These are phyloP conservation scores for Elephantulus edwardii DNA, from an alignment of 2,113 vertebrate species.

Conservation along the genomic window DNA sequence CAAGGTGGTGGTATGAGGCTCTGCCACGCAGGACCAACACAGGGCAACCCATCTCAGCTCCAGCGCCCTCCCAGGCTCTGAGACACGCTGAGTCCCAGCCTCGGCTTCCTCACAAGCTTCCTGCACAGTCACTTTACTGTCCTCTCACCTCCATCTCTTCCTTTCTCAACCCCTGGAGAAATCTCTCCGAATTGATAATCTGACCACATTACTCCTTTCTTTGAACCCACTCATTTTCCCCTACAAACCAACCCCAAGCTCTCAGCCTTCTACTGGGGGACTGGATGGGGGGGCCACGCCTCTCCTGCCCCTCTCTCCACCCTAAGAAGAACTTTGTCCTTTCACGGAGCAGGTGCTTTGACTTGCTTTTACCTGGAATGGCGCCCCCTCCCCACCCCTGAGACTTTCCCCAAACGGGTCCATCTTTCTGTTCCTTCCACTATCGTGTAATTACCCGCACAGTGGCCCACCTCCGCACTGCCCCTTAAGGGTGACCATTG, in stretches of 20 bases:
- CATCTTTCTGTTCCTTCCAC: not conserved
- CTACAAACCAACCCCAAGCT: not conserved
- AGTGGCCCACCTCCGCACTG: rapidly evolving
- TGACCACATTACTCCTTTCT: not conserved
- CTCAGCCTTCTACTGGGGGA: not conserved
- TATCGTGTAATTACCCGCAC: no score
- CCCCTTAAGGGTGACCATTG: not conserved
- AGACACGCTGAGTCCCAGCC: not conserved
- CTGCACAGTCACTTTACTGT: not conserved
- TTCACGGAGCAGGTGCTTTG: not conserved
- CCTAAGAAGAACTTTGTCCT: not conserved
- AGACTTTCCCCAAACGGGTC: not conserved
- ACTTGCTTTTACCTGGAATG: not conserved
- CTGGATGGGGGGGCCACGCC: no score
- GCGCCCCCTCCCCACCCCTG: not conserved
- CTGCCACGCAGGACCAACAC: no score
- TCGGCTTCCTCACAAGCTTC: not conserved
- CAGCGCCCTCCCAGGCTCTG: not conserved
- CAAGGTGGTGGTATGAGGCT: rapidly evolving
- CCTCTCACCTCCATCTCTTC: not conserved
- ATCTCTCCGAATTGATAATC: not conserved
- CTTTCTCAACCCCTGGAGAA: not conserved
- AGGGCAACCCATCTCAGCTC: not conserved
- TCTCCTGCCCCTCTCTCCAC: not conserved
- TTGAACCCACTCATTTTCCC: not conserved